Evolutionary conservation across 2,113 vertebrate genomes (phyloP).

Genomic region (Dipodomys spectabilis): DNA sequence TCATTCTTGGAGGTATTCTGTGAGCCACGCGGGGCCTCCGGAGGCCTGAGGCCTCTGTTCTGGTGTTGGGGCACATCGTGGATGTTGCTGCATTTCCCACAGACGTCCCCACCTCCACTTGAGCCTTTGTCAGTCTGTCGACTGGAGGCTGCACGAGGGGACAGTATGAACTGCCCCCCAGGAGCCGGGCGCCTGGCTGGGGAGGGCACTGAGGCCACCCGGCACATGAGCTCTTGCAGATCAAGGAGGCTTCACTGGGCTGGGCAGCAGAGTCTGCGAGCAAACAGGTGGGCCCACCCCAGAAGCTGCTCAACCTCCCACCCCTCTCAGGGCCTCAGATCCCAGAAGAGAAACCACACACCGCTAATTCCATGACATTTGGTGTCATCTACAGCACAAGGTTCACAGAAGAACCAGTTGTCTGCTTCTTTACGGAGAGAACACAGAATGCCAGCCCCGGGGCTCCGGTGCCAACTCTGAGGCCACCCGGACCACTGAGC

Average conservation of each 20-base stretch:
- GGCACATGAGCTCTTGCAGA: neutral
- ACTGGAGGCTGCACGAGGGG: too few species aligned
- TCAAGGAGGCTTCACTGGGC: neutral
- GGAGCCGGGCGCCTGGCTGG: too few species aligned
- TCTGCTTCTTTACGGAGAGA: neutral
- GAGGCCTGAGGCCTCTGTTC: too few species aligned
- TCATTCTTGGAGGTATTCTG: too few species aligned
- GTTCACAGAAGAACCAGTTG: neutral
- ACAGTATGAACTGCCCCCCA: too few species aligned
- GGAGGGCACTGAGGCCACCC: too few species aligned
- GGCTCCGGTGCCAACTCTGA: neutral
- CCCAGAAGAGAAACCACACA: neutral
- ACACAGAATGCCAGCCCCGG: neutral
- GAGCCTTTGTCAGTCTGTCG: too few species aligned
- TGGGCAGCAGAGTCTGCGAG: neutral
- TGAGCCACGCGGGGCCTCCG: too few species aligned
- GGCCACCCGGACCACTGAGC: too few species aligned
- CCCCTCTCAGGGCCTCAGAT: neutral
- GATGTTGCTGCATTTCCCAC: too few species aligned
- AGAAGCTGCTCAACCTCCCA: neutral
- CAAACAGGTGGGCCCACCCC: neutral
- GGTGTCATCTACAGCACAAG: neutral
- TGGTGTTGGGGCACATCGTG: too few species aligned
- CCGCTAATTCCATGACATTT: neutral
- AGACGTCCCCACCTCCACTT: too few species aligned